Base-by-base conservation (phyloP, 2,888 invertebrate genomes). In the Erynnis tages region DNA sequence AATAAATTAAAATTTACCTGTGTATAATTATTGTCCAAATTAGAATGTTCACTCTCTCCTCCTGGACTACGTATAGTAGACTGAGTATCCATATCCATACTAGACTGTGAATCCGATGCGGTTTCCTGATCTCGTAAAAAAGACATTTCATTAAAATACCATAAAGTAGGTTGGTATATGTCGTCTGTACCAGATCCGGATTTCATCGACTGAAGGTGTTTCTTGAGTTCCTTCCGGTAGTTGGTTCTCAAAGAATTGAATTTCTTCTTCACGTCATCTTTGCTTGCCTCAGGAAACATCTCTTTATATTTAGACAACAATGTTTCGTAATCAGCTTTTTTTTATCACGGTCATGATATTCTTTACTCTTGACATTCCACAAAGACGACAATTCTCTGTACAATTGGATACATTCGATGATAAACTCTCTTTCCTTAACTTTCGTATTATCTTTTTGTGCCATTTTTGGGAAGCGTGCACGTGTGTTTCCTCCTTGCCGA, bases 241-340 rank as follows among this genome's bases (percentile, higher is more conserved):
- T 63, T 63, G 25, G 62, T 63, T 58, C 62, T 61, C 32, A 63
- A 54, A 55, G 56, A 45, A 54, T 65, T 61, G 6, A 60, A 57
- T 59, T 64, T 63, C 41, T 60, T 65, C 53, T 63, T 65, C 53
- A 64, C 53, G 32, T 64, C 63, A 48, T 63, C 63, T 58, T 56
- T 62, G 25, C 32, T 61, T 56, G 63, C 55, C 17, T 52, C 16
- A 29, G 56, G 54, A 59, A 40, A 40, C 23, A 40, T 40, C 40
- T 40, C 40, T 40, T 23, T 40, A 13, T 40, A 40, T 23, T 40
- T 25, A 25, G 13, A 40, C 25, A 40, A 40, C 25, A 40, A 40
- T 23, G 38, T 40, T 40, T 23, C 13, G 8, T 40, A 40, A 40
- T 10, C 40, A 40, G 4, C 8, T 7, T 23, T 40, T 35, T 35